Conservation (phyloP, 2,888 invertebrate genomes). For the Synanthedon formicaeformis region DNA sequence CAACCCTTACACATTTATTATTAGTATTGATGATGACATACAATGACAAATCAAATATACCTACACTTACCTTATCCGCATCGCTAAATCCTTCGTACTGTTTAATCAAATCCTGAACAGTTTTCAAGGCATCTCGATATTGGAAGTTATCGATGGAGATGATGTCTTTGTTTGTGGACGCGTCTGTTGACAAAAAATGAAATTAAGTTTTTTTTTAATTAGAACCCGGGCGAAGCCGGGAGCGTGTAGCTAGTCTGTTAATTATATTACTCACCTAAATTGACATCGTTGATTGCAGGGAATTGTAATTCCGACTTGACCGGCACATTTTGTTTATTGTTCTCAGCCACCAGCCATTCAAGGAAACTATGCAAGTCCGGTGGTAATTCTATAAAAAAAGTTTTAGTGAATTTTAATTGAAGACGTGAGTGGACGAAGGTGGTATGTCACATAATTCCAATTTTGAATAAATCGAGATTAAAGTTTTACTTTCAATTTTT, state of each 20-base stretch:
- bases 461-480: too few relatives aligned
- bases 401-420: too few relatives aligned
- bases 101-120: constrained; percentile 32
- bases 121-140: constrained; percentile 25
- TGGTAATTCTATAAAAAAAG: constrained; percentile 29
- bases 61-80: constrained; percentile 41
- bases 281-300: not conserved
- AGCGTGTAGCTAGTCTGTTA: too few relatives aligned
- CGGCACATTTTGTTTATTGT: not conserved
- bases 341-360: constrained; percentile 27
- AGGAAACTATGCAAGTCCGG: constrained; percentile 39
- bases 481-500: too few relatives aligned
- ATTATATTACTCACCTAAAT: not conserved
- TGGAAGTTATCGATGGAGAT: constrained; percentile 9
- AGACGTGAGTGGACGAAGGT: too few relatives aligned
- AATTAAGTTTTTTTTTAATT: too few relatives aligned
- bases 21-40: too few relatives aligned
- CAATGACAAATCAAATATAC: too few relatives aligned
- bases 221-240: too few relatives aligned
- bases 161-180: not conserved
- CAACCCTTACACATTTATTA: too few relatives aligned
- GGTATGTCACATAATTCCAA: too few relatives aligned
- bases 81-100: constrained; percentile 36
- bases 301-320: not conserved
- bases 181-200: not conserved